Conservation (phyloP, 2,797 vertebrate genomes). For the Cirrhinus molitorella region DNA sequence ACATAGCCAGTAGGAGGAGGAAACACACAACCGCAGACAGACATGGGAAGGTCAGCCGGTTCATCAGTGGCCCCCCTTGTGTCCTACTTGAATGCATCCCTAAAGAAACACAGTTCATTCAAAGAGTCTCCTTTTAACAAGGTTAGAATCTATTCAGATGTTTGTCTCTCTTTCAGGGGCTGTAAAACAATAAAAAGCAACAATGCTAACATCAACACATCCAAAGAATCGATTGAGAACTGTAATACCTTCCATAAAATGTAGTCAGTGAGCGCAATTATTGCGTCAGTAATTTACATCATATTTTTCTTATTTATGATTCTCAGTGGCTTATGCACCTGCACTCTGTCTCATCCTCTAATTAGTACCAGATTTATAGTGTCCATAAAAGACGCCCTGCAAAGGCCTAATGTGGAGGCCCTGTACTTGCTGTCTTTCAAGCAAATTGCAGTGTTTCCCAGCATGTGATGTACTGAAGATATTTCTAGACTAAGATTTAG, state of each 20-base stretch:
- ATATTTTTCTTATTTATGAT: slow-evolving; percentile 19
- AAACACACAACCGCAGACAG: slow-evolving; percentile 19
- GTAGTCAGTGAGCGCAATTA: slow-evolving; percentile 3
- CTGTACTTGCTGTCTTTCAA: slow-evolving; percentile 31
- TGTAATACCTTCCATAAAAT: background rate
- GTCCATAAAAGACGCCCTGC: slow-evolving; percentile 38
- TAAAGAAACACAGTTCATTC: slow-evolving; percentile 15
- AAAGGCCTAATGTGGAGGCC: background rate
- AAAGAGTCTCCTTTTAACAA: slow-evolving; percentile 7
- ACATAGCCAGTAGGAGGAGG: slow-evolving; percentile 3
- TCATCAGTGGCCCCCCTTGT: slow-evolving; percentile 18
- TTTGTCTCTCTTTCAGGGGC: background rate
- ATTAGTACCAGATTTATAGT: slow-evolving; percentile 47
- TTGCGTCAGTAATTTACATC: background rate
- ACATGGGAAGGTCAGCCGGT: slow-evolving; percentile 13
- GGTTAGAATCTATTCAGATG: background rate
- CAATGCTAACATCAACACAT: slow-evolving; percentile 1
- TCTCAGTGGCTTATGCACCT: slow-evolving; percentile 17
- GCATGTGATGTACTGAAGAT: slow-evolving; percentile 23
- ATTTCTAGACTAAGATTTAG: slow-evolving; percentile 39
- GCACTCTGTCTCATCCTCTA: slow-evolving; percentile 31
- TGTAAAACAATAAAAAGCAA: background rate
- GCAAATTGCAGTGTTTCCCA: slow-evolving; percentile 16
- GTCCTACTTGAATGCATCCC: slow-evolving; percentile 8
- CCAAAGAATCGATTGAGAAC: background rate